phyloP scores from a whole-genome alignment of 1,140 invertebrate species.

The Aphelinus certus region DNA sequence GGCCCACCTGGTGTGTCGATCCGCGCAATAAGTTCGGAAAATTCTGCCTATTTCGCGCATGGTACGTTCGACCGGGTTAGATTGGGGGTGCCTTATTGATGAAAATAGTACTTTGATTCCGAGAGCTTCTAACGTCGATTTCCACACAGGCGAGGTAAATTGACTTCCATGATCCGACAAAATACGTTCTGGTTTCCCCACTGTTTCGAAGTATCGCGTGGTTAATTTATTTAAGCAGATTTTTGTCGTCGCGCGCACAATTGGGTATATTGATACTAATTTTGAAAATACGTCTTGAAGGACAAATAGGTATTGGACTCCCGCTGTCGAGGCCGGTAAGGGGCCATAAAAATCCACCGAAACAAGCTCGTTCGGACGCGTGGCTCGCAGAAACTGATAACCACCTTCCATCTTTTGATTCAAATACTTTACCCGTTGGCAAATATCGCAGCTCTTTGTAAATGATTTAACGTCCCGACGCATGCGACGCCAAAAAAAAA shows the following conservation, averaged over 20 bases:
- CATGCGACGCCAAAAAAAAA: conserved; percentile 46
- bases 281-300: conserved; percentile 30
- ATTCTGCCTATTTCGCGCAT: conserved; percentile 25
- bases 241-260: background rate
- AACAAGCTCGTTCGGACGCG: background rate
- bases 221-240: conserved; percentile 1
- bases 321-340: background rate
- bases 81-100: conserved; percentile 21
- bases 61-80: conserved; percentile 3
- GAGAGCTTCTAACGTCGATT: background rate
- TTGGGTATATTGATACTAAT: conserved; percentile 18
- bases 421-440: conserved; percentile 24
- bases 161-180: conserved; percentile 12
- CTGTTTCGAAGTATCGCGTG: background rate
- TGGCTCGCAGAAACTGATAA: background rate
- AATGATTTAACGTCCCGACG: conserved; percentile 31
- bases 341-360: conserved; percentile 37
- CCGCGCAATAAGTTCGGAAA: conserved; percentile 21
- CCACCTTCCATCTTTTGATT: conserved; percentile 4
- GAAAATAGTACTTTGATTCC: conserved; percentile 6
- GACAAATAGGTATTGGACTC: conserved; percentile 20
- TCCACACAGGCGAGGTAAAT: background rate
- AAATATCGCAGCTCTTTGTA: conserved; percentile 29
- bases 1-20: conserved; percentile 3
- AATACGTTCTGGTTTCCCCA: background rate